Base-by-base conservation (phyloP, 1,140 invertebrate genomes). In the Lordiphosa collinella region DNA sequence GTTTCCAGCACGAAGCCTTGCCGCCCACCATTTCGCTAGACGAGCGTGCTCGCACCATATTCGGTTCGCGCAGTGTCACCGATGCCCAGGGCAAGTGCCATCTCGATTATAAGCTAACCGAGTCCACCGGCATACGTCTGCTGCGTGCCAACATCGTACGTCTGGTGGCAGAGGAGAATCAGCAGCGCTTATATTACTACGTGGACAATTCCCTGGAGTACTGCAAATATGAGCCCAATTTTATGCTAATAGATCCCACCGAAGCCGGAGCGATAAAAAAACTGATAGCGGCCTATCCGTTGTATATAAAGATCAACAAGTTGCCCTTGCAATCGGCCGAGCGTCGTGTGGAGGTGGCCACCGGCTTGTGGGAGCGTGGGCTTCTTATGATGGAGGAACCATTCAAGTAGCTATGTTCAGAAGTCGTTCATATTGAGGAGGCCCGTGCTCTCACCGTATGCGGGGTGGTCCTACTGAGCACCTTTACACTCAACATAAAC, bases 1-100 rank as follows among this genome's bases (percentile, higher is more conserved):
- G 93, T 56, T 96, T 94, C 62, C 94, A 98, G 63, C 94, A 96
- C 71, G 95, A 96, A 89, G 94, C 94, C n/a, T 86, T 99, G 40
- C 97, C 97, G 2, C 97, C 97, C 0, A 90, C 93, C 32, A 85
- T 98, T 0, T 91, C 90, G 36, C 86, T 92, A 64, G 89, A 90
- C 38, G 96, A 97, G 88, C 91, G 90, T 58, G 63, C 87, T 2
- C 91, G 93, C 59, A 95, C 94, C 8, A 91, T 94, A 1, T 92
- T 92, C 84, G 92, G 92, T 13, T 93, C 93, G 56, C 93, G 93
- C 4, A 93, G 93, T 86, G 88, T 87, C n/a, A 93, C 95, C 90
- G 91, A 91, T 71, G 89, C 91, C 37, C 87, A 92, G 71, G 93
- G 93, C 3, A 73, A 90, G 47, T 91, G 95, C 13, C 88, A 88